A percentile compares a stretch with the other conserved stretches of the same genome.
phyloP scores from a whole-genome alignment of 2,797 vertebrate genomes.

The Synaphobranchus kaupii region DNA sequence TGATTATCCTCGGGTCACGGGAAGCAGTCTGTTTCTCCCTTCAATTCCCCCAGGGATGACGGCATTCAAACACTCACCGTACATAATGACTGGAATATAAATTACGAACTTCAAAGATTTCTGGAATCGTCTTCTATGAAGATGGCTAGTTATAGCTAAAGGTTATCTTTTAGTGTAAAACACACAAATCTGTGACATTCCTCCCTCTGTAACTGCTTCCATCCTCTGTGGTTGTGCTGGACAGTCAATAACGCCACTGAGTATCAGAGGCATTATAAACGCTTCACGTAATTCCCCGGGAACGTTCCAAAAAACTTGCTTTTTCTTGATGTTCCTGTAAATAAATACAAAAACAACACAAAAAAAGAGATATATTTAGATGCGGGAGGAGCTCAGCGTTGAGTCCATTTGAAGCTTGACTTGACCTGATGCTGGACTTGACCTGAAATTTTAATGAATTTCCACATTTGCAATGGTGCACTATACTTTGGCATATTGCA shows the following conservation, averaged over 20 bases:
- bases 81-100: slow-evolving; percentile 23
- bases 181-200: slow-evolving; percentile 38
- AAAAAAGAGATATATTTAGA: slow-evolving; percentile 35
- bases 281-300: slow-evolving; percentile 98
- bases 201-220: not conserved
- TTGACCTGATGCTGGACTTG: too few relatives aligned
- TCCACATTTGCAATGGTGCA: not conserved
- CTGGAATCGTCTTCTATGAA: slow-evolving; percentile 27
- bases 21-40: slow-evolving; percentile 17
- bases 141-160: slow-evolving; percentile 36
- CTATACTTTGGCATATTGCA: not conserved
- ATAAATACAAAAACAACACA: slow-evolving; percentile 41
- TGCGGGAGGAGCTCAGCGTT: not conserved
- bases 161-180: slow-evolving; percentile 27
- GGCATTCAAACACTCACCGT: slow-evolving; percentile 5
- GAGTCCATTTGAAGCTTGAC: not conserved
- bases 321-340: slow-evolving; percentile 92
- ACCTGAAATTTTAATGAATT: too few relatives aligned
- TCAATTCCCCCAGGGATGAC: slow-evolving; percentile 8
- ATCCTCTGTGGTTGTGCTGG: slow-evolving; percentile 50
- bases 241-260: slow-evolving; percentile 8
- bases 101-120: slow-evolving; percentile 9
- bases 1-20: not conserved
- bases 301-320: slow-evolving; percentile 98
- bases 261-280: slow-evolving; percentile 79